Percentiles rank a stretch among this genome's conserved stretches.
These are phyloP conservation scores for Scaptodrosophila latifasciaeformis DNA, from an alignment of 2,888 invertebrate genomes.

Conservation along the genomic window DNA sequence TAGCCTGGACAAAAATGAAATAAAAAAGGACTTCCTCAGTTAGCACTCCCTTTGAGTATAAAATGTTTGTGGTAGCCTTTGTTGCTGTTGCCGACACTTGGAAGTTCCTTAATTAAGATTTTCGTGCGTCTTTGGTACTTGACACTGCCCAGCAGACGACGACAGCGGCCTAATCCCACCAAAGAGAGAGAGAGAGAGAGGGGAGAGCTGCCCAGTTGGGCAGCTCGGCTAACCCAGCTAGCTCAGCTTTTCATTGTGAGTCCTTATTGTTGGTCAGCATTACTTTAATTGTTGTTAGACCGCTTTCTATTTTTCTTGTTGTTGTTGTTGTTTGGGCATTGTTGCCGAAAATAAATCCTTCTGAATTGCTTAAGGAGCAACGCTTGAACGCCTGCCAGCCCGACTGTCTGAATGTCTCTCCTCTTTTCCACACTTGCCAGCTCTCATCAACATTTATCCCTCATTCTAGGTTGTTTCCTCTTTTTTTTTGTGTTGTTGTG, in stretches of 20 bases:
- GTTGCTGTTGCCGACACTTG: slow-evolving; percentile 48
- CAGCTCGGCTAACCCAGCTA: not conserved
- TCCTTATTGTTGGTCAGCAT: slow-evolving; percentile 56
- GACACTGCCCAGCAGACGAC: slow-evolving; percentile 16
- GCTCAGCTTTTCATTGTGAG: slow-evolving; percentile 13
- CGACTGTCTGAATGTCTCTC: not conserved
- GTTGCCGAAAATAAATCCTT: slow-evolving; percentile 63
- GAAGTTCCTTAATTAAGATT: slow-evolving; percentile 70
- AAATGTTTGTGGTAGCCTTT: slow-evolving; percentile 21
- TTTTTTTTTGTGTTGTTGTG: slow-evolving; percentile 13
- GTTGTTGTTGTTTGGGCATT: slow-evolving; percentile 36
- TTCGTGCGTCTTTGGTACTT: slow-evolving; percentile 51
- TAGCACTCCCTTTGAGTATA: slow-evolving; percentile 14
- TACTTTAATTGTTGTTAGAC: slow-evolving; percentile 66
- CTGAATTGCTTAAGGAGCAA: slow-evolving; percentile 59
- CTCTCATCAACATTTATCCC: not conserved
- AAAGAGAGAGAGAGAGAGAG: no score
- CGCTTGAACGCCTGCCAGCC: slow-evolving; percentile 55
- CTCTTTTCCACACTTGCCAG: not conserved
- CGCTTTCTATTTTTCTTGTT: slow-evolving; percentile 35
- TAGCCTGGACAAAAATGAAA: slow-evolving; percentile 37
- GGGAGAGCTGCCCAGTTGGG: not conserved
- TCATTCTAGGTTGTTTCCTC: not conserved
- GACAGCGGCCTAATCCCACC: slow-evolving; percentile 40
- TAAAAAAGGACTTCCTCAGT: not conserved